Base-by-base conservation (phyloP, 2,797 vertebrate species). In the Gadopsis marmoratus region DNA sequence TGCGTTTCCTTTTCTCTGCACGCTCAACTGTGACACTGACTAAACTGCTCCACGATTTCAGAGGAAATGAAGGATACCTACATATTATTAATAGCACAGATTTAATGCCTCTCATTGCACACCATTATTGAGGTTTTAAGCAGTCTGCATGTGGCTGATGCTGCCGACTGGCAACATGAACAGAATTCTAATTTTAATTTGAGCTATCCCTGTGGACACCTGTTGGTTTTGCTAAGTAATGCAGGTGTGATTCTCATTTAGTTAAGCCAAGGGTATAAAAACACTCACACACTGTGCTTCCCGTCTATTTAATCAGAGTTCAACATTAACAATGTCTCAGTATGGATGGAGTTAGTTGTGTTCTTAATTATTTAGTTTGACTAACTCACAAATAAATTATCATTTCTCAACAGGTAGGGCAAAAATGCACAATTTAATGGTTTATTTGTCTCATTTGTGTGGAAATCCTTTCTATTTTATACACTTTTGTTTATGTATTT, bases 161-260 rank as follows among this genome's bases (percentile, higher is more conserved):
- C 6, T 2, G 2, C 17, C 1, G 0, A 7, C 29, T 31, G 10
- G 19, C 13, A 21, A 10, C 64, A 13, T 35, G 55, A 6, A 2
- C 31, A 61, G 48, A 67, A 67, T 31, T 4, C 7, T 60, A 51
- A 60, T 43, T 23, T 26, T 47, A 37, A 37, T 37, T 55, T 65
- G 23, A 58, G 4, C 26, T 71, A 43, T 64, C 43, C 13, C 4
- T 0, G 0, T 17, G 31, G 37, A 29, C n/a, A 4, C 16, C 0
- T 48, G 65, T 29, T 33, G 19, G 13, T 26, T 7, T 10, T 4
- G n/a, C 11, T 16, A 17, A 17, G 37, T 50, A 47, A 61, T 2
- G 17, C 16, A 37, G 6, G 16, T 14, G 61, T 58, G 12, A 71
- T 58, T 50, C 59, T 19, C 62, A 59, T 71, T 53, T 35, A 58